These are phyloP conservation scores for Rhodeus uyekii DNA, from an alignment of 2,797 vertebrate species.

Conservation along the genomic window DNA sequence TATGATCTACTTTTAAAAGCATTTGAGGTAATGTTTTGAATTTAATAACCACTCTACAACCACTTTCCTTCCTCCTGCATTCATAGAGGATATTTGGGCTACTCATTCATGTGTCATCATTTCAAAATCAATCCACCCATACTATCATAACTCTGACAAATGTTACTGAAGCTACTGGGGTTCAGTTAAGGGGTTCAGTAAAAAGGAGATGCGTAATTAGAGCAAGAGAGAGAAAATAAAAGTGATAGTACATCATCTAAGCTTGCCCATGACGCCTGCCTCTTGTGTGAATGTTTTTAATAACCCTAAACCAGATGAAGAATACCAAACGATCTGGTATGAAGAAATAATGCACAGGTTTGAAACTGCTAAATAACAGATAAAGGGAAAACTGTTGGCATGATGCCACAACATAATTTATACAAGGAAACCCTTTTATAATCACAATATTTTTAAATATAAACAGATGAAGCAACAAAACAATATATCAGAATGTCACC, in stretches of 20 bases:
- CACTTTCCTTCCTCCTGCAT: neutral
- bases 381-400: neutral
- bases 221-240: neutral
- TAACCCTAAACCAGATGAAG: neutral
- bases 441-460: neutral
- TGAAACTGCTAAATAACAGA: neutral
- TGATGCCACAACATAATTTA: neutral
- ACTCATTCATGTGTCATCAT: neutral
- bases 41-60: neutral
- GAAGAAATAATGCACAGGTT: neutral
- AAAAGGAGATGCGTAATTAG: neutral
- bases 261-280: neutral
- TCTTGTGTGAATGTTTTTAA: neutral
- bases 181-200: neutral
- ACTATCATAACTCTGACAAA: too few relatives aligned
- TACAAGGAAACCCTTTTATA: neutral
- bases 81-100: neutral
- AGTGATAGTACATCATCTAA: neutral
- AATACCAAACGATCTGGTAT: neutral
- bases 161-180: too few relatives aligned
- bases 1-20: neutral
- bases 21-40: neutral
- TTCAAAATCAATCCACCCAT: neutral
- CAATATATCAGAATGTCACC: too few relatives aligned
- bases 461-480: too few relatives aligned